Percentiles rank a stretch among this genome's conserved stretches.
These are phyloP conservation scores for Oreochromis aureus DNA, from an alignment of 2,113 vertebrate species.

Conservation along the genomic window DNA sequence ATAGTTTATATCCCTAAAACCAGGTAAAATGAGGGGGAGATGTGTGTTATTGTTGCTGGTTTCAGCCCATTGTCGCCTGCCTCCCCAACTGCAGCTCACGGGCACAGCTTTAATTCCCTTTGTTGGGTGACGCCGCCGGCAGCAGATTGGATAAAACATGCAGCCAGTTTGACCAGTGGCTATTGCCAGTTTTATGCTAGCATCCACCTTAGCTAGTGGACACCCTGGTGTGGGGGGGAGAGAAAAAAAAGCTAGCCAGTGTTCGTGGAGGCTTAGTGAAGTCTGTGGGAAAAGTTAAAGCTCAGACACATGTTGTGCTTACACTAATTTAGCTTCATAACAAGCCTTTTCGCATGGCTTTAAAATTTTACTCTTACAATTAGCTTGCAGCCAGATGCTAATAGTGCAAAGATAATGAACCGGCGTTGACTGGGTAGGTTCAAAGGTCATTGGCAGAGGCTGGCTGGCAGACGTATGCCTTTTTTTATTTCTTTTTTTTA, in stretches of 20 bases:
- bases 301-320: background rate
- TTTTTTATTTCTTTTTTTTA: background rate
- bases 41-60: too few species aligned
- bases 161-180: constrained; percentile 20
- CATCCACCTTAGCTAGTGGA: background rate
- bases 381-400: background rate
- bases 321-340: background rate
- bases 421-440: constrained; percentile 8
- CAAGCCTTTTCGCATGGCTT: background rate
- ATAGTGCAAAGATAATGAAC: background rate
- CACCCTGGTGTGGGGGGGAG: background rate
- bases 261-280: background rate
- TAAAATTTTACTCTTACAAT: background rate
- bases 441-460: constrained; percentile 34
- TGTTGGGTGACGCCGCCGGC: constrained; percentile 37
- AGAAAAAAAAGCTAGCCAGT: background rate
- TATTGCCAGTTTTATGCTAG: background rate
- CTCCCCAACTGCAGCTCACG: background rate
- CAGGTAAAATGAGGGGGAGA: accelerated
- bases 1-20: background rate
- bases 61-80: background rate
- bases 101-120: constrained; percentile 25
- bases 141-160: background rate
- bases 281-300: background rate
- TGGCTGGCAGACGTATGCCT: background rate